Percentiles rank a stretch among this genome's conserved stretches.
Evolutionary conservation across 2,888 invertebrate species (phyloP).

Genomic region (Corbicula japonica): DNA sequence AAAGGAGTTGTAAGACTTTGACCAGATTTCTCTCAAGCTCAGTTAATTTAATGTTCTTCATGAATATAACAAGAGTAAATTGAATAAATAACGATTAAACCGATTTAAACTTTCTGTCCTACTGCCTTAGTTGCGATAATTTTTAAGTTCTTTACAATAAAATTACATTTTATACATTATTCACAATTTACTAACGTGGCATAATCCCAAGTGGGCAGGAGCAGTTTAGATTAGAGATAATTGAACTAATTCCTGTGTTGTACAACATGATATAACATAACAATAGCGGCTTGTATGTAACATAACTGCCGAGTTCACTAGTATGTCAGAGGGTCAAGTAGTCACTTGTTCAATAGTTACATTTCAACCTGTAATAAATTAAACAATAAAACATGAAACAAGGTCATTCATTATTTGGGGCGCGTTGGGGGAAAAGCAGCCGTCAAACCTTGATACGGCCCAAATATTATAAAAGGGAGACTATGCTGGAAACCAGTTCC

Average conservation of each 20-base stretch:
- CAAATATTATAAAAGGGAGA: neutral
- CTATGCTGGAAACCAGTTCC: no score
- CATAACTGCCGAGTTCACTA: constrained; percentile 39
- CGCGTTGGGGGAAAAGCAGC: neutral
- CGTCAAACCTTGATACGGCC: neutral
- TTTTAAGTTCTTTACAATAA: neutral
- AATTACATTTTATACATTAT: no score
- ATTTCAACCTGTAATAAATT: constrained; percentile 10
- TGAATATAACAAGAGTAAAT: neutral
- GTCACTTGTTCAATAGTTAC: neutral
- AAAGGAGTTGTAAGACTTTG: no score
- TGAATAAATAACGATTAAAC: neutral
- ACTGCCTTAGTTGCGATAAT: constrained; percentile 7
- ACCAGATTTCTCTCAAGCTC: no score
- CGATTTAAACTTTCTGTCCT: neutral
- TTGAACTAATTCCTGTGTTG: constrained; percentile 21
- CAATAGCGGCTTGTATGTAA: constrained; percentile 19
- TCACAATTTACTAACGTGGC: no score
- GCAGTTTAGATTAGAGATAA: constrained; percentile 7
- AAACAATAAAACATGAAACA: neutral
- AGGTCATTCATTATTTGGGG: neutral
- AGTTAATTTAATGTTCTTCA: neutral
- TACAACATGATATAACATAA: constrained; percentile 38
- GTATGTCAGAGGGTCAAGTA: constrained; percentile 50
- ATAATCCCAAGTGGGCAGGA: neutral